Evolutionary conservation across 2,888 invertebrate species (phyloP), one percentile per base, ranked within the genome.

Genomic region (Xylocampa areola): DNA sequence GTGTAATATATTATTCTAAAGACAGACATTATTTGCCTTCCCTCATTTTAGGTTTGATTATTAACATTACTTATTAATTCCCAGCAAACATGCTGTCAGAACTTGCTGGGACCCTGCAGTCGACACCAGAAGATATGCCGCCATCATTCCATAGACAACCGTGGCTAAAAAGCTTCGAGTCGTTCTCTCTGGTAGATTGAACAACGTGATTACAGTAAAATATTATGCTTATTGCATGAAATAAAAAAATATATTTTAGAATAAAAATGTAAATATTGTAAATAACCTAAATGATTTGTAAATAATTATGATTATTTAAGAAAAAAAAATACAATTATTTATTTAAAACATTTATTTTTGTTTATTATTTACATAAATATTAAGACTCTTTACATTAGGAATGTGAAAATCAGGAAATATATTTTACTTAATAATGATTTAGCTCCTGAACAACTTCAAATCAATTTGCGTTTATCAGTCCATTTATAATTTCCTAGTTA

Each of bases 71-170:
- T 27, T 33, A 19, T 7, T 29, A 16, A 40, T 11, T 73, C 71
- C 4, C 84, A 93, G 94, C 68, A 2, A 88, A 85, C 60, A 91
- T 92, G 85, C 54, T 93, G 16, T 63, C 86, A 0, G 92, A 92
- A 45, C 70, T 92, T 16, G 68, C 79, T 1, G 80, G 80, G 0
- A 79, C 85, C 14, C 77, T 89, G 59, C 88, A 87, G 44, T 74
- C 85, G 0, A 75, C 82, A 0, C 78, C 84, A 0, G 92, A 92
- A 44, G 90, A 91, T 13, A 66, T 80, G 57, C 85, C 90, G 7
- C 68, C 84, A n/a, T 79, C 87, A 1, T 84, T 75, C 79, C 81
- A 86, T 55, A 79, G 71, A 63, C 80, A 83, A 59, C 84, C 89
- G 0, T 92, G 90, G 90, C 40, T 88, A 10, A 81, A 82, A 19